Conservation (phyloP, 2,888 invertebrate species). For the Parapristionchus giblindavisi region DNA sequence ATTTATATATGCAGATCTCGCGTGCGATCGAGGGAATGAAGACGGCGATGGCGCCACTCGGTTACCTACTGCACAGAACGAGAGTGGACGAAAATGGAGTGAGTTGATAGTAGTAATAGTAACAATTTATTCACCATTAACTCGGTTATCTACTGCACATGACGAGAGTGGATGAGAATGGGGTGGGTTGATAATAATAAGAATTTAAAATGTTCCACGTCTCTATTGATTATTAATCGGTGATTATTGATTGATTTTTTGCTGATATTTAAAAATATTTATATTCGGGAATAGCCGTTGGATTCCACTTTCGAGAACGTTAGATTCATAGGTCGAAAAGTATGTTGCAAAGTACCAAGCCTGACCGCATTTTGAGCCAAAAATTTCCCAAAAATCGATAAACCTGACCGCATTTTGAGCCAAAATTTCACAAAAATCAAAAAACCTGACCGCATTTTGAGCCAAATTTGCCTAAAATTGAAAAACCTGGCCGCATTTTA, state of each 20-base stretch:
- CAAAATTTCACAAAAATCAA: no score
- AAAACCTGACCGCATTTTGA: no score
- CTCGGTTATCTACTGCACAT: background rate
- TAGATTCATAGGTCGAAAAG: no score
- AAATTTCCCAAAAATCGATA: no score
- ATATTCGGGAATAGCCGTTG: no score
- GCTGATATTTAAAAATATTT: background rate
- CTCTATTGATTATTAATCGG: background rate
- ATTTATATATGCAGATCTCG: background rate
- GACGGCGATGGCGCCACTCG: background rate
- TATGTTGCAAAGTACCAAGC: no score
- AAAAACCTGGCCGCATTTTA: no score
- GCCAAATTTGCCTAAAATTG: no score
- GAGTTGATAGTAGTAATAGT: background rate
- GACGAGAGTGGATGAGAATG: background rate
- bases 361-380: no score
- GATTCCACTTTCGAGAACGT: no score
- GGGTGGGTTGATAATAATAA: background rate
- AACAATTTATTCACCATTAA: background rate
- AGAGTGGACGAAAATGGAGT: constrained; percentile 21
- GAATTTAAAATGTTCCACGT: background rate
- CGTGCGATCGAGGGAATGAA: background rate
- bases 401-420: no score
- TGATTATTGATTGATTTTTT: background rate
- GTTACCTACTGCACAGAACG: background rate